These are phyloP conservation scores for Mamestra brassicae DNA, from an alignment of 2,888 invertebrate species.

Conservation along the genomic window DNA sequence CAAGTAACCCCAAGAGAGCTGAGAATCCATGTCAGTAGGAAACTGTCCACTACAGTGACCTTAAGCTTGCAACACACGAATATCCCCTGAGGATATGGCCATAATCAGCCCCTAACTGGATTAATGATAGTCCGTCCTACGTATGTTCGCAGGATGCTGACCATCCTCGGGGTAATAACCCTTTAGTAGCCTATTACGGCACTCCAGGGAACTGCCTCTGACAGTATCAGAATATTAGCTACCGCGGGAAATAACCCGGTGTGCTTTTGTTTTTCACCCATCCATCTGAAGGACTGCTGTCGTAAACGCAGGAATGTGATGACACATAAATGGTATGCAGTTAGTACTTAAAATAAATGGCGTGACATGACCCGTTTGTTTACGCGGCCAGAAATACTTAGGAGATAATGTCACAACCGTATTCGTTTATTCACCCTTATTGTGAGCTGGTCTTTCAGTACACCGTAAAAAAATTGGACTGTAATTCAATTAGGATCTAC, in stretches of 20 bases:
- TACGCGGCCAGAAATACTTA: constrained; percentile 35
- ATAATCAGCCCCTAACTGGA: constrained; percentile 42
- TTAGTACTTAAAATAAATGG: constrained; percentile 43
- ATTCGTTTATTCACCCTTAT: background rate
- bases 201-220: constrained; percentile 37
- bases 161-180: constrained; percentile 46
- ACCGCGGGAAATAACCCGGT: constrained; percentile 11
- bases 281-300: constrained; percentile 7
- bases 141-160: constrained; percentile 43
- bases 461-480: background rate
- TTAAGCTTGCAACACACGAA: constrained; percentile 27
- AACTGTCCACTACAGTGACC: constrained; percentile 18
- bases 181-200: constrained; percentile 50
- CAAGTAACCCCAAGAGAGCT: constrained; percentile 28
- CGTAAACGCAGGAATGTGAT: constrained; percentile 36
- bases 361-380: constrained; percentile 32
- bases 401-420: constrained; percentile 7
- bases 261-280: constrained; percentile 42
- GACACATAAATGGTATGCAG: constrained; percentile 36
- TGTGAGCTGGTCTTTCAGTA: background rate
- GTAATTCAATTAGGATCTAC: background rate
- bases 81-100: constrained; percentile 25
- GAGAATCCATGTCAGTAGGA: constrained; percentile 39
- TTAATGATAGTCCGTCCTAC: constrained; percentile 37
- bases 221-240: constrained; percentile 33